Conservation (phyloP, 2,888 invertebrate species). For the Neoaliturus tenellus region DNA sequence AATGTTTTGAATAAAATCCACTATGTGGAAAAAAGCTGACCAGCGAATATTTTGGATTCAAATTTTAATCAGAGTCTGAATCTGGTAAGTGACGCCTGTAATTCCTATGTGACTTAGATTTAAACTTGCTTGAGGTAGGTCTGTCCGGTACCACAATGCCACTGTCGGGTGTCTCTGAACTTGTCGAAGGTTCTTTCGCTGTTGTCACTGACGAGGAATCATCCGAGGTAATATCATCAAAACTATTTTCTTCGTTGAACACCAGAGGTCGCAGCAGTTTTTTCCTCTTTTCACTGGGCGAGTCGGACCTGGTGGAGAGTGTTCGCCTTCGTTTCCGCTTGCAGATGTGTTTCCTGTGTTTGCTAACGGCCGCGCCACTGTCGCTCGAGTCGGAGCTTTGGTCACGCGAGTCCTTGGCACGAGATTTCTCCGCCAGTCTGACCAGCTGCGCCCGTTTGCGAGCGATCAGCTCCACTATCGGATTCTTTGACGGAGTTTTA, state of each 20-base stretch:
- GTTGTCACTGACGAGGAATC: conserved; percentile 9
- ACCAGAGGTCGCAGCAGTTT: conserved; percentile 38
- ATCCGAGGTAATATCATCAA: conserved; percentile 39
- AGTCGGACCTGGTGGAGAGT: conserved; percentile 29
- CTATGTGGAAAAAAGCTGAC: neutral
- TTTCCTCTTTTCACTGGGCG: conserved; percentile 41
- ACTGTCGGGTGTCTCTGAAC: conserved; percentile 56
- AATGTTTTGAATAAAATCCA: neutral
- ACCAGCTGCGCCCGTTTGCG: conserved; percentile 55
- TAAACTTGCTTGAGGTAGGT: conserved; percentile 53
- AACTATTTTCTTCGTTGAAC: conserved; percentile 40
- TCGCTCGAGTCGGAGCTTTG: conserved; percentile 37
- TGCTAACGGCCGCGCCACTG: conserved; percentile 40
- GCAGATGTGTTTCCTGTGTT: conserved; percentile 31
- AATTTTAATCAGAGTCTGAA: conserved; percentile 53
- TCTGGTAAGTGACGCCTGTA: conserved; percentile 49
- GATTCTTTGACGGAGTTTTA: conserved; percentile 3
- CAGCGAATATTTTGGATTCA: neutral
- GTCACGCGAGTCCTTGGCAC: conserved; percentile 22
- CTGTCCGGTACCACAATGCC: conserved; percentile 49
- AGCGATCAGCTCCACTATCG: conserved; percentile 56
- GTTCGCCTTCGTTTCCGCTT: conserved; percentile 35
- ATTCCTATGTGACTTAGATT: conserved; percentile 51
- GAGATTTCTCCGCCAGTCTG: conserved; percentile 50
- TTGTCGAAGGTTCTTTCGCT: conserved; percentile 36